phyloP scores from a whole-genome alignment of 2,113 vertebrate species.

The Cochlearius cochlearius region DNA sequence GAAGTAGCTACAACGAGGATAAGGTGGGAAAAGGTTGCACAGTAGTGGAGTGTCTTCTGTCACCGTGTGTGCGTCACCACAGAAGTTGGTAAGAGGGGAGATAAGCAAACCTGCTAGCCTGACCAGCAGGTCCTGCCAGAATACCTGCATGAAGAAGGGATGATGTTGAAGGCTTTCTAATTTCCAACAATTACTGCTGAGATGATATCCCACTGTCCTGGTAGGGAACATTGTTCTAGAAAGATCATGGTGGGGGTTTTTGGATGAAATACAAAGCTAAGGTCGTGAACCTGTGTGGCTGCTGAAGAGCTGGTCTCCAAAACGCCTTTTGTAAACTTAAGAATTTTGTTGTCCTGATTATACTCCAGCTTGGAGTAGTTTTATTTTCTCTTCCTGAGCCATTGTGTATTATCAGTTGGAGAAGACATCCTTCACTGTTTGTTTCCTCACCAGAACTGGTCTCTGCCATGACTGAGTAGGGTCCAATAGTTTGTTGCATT shows the following conservation, averaged over 20 bases:
- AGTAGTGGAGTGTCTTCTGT: background rate
- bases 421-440: background rate
- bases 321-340: background rate
- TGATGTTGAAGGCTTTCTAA: background rate
- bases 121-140: background rate
- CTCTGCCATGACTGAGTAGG: fast-evolving
- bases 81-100: background rate
- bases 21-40: background rate
- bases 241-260: fast-evolving
- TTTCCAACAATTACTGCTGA: background rate
- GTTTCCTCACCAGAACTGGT: background rate
- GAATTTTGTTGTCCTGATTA: background rate
- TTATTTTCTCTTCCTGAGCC: background rate
- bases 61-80: too few species aligned
- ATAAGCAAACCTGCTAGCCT: background rate
- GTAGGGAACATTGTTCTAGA: background rate
- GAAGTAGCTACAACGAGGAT: background rate
- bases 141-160: background rate
- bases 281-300: background rate
- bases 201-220: background rate
- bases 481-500: background rate
- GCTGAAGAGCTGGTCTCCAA: background rate
- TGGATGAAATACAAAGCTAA: background rate
- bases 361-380: background rate
- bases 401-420: background rate